Base-by-base conservation (phyloP, 1,140 invertebrate genomes). In the Monochamus saltuarius region DNA sequence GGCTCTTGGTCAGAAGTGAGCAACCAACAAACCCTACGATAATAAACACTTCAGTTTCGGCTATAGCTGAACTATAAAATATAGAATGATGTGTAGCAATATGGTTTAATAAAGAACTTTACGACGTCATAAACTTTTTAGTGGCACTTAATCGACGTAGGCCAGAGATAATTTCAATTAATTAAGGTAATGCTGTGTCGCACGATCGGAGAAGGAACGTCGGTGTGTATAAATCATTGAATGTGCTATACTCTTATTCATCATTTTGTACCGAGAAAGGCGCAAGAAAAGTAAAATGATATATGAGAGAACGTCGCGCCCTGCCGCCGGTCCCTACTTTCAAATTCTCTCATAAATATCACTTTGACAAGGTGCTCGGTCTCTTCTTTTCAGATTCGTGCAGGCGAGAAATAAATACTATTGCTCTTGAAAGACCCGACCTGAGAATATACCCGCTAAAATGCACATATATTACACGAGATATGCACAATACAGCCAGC, bases 381-480 rank as follows among this genome's bases (percentile, higher is more conserved):
- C 47, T 52, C 50, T 17, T 53, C 50, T 59, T 50, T 59, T 52
- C 50, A 46, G 42, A 59, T 45, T 38, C 47, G 52, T 59, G 50
- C 49, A 59, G 49, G 57, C 57, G 57, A 52, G 57, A 59, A 53
- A 59, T 59, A 45, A 40, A 52, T 46, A 52, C 53, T 49, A 49
- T 58, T 58, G 38, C 56, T 55, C 46, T 55, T 55, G 40, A 55
- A 39, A 43, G 46, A 55, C 29, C 4, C 39, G 29, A 34, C 13
- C 13, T 38, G 22, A 29, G 6, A 29, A 29, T 29, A 29, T 29
- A 29, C 22, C 2, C 22, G 22, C 22, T 29, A 6, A 29, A 29
- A 29, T 29, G 22, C 22, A 29, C 22, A 29, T 29, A 29, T 29
- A 29, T 29, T 29, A 29, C 22, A 29, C 2, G 22, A 29, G 22